Evolutionary conservation across 1,140 invertebrate species (phyloP).

Genomic region (Stenopsyche tienmushanensis): DNA sequence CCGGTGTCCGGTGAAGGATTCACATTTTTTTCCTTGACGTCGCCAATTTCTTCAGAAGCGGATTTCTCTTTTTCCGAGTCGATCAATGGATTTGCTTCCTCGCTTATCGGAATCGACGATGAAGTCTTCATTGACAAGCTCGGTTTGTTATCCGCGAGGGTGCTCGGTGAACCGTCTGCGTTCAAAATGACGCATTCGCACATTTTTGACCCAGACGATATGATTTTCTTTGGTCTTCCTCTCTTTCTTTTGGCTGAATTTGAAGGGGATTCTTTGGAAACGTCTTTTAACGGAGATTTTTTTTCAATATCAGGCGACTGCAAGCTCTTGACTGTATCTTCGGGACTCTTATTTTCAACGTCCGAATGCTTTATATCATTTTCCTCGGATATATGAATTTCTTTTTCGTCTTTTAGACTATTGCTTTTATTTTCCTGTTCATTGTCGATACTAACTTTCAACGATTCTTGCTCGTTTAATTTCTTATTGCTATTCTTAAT

Average conservation of each 20-base stretch:
- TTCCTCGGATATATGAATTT: neutral
- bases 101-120: no score
- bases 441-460: neutral
- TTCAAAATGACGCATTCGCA: constrained; percentile 1
- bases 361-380: neutral
- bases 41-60: neutral
- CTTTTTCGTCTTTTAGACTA: neutral
- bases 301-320: neutral
- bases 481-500: neutral
- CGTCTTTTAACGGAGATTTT: no score
- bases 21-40: neutral
- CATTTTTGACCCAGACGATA: neutral
- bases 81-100: neutral
- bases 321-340: neutral
- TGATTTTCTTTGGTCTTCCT: constrained; percentile 31
- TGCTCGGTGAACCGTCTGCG: neutral
- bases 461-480: neutral
- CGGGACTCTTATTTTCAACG: neutral
- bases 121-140: no score
- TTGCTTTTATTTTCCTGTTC: neutral
- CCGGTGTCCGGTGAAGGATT: neutral
- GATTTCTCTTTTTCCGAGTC: neutral
- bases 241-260: constrained; percentile 35
- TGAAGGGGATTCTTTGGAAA: neutral
- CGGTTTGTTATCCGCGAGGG: no score